Conservation (phyloP, 2,113 vertebrate genomes). For the Numenius arquata region DNA sequence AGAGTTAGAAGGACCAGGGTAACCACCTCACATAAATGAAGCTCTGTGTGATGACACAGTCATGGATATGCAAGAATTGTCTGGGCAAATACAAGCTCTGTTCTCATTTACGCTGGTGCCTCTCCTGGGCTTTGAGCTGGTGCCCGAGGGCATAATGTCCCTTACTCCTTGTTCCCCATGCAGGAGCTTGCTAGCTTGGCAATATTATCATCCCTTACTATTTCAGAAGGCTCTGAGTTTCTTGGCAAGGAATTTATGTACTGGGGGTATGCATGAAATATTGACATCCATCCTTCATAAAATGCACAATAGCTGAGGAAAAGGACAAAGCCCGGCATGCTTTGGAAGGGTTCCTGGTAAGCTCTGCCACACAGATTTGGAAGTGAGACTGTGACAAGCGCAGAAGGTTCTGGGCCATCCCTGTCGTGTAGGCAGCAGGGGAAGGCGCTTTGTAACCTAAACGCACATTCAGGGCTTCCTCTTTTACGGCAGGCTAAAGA, state of each 20-base stretch:
- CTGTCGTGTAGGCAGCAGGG: background rate
- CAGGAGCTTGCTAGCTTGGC: background rate
- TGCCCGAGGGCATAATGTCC: background rate
- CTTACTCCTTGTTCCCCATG: background rate
- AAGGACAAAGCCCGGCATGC: background rate
- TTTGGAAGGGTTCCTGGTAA: background rate
- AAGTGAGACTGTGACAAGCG: accelerated
- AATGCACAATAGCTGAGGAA: background rate
- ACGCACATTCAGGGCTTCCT: background rate
- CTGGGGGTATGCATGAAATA: background rate
- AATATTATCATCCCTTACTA: background rate
- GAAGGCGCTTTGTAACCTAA: background rate
- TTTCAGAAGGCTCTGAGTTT: background rate
- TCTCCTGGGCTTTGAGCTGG: background rate
- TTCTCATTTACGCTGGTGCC: background rate
- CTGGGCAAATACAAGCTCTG: background rate
- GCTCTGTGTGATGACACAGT: background rate
- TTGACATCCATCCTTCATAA: background rate
- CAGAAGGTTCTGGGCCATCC: background rate
- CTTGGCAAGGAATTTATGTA: background rate
- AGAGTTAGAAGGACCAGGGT: background rate
- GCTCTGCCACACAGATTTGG: background rate
- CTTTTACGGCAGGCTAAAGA: background rate
- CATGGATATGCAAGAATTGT: background rate
- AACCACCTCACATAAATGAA: background rate